These are phyloP conservation scores for Toxonevra muliebris DNA, from an alignment of 2,888 invertebrate species.

Conservation along the genomic window DNA sequence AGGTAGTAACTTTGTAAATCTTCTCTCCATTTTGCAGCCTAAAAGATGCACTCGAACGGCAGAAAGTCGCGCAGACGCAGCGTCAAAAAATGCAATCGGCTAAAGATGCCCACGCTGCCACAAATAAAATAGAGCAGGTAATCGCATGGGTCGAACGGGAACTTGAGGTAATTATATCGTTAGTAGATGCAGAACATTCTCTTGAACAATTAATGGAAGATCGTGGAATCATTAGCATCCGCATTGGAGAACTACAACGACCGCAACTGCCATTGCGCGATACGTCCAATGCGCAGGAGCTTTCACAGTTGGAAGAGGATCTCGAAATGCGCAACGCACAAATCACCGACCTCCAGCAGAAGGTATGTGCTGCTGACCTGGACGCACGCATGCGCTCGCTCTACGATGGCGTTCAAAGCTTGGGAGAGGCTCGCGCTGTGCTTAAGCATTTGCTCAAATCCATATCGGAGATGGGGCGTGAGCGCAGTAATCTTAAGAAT, in stretches of 20 bases:
- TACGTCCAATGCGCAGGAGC: constrained; percentile 37
- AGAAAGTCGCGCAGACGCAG: constrained; percentile 54
- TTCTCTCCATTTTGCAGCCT: constrained; percentile 47
- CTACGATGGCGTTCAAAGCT: constrained; percentile 78
- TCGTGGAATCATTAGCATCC: constrained; percentile 68
- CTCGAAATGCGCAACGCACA: constrained; percentile 62
- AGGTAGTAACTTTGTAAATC: neutral
- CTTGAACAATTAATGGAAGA: constrained; percentile 80
- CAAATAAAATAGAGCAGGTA: constrained; percentile 67
- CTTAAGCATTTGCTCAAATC: constrained; percentile 68
- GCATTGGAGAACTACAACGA: constrained; percentile 45
- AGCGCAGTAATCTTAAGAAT: constrained; percentile 65
- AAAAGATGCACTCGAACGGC: constrained; percentile 61
- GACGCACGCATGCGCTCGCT: constrained; percentile 75
- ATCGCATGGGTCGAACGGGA: constrained; percentile 79
- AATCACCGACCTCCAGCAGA: constrained; percentile 68
- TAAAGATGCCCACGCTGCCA: constrained; percentile 46
- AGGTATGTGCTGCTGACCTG: constrained; percentile 79
- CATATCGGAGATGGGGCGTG: constrained; percentile 56
- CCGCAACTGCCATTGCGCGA: constrained; percentile 23
- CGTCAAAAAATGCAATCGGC: constrained; percentile 52
- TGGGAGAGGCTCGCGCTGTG: constrained; percentile 81
- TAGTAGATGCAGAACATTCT: constrained; percentile 80
- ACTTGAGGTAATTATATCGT: constrained; percentile 79
- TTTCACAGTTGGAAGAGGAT: constrained; percentile 55